Percentiles rank a stretch among this genome's conserved stretches.
These are phyloP conservation scores for Leptosomus discolor DNA, from an alignment of 2,113 vertebrate genomes.

Conservation along the genomic window DNA sequence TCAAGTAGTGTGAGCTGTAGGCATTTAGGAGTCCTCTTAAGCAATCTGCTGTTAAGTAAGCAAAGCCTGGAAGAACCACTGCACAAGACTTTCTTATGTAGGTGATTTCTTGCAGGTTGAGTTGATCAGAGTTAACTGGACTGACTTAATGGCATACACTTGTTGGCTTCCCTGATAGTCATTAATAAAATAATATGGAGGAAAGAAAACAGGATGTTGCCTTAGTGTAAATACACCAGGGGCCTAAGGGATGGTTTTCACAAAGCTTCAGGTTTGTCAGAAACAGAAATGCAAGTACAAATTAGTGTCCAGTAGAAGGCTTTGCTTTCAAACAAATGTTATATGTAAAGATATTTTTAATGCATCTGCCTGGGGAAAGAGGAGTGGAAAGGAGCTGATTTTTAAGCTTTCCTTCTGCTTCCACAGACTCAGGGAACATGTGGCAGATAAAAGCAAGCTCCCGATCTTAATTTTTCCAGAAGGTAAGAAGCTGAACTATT, in stretches of 20 bases:
- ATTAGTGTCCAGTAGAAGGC: not conserved
- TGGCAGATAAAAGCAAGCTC: slow-evolving; percentile 86
- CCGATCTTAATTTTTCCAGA: slow-evolving; percentile 97
- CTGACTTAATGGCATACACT: not conserved
- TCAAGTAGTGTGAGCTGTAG: not conserved
- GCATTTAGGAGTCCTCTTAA: not conserved
- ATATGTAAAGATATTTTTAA: not conserved
- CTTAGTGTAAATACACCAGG: not conserved
- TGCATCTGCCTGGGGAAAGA: not conserved
- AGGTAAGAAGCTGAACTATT: slow-evolving; percentile 76
- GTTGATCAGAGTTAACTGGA: not conserved
- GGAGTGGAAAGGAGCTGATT: not conserved
- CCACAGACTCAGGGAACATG: slow-evolving; percentile 85
- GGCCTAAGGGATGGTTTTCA: not conserved
- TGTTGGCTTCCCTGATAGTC: not conserved
- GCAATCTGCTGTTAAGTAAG: not conserved
- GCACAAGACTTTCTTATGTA: not conserved
- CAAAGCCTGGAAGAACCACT: not conserved
- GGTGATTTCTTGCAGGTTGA: not conserved
- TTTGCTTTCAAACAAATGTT: not conserved
- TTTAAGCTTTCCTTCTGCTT: slow-evolving; percentile 19
- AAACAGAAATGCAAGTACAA: not conserved
- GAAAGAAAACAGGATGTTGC: not conserved
- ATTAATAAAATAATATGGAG: not conserved
- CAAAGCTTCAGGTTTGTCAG: not conserved